Evolutionary conservation across 2,888 invertebrate species (phyloP), one percentile per base, ranked within the genome.

Genomic region (Ormyrus pomaceus): DNA sequence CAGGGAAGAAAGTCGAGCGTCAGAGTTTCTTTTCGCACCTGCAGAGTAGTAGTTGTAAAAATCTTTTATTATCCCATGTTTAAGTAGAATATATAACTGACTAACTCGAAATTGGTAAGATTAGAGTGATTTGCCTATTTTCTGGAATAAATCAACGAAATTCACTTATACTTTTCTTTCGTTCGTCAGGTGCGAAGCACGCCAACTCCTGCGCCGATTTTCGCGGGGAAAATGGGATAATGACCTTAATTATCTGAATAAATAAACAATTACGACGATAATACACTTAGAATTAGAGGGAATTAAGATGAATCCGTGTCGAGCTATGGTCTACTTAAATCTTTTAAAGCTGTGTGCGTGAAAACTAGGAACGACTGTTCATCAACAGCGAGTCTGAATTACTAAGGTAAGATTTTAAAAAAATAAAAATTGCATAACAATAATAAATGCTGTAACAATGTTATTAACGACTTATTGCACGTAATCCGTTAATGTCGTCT

Each of bases 401-500:
- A 34, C 34, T 55, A 19, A 48, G 46, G 11, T 64, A 64, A 34
- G 34, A 34, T 34, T 34, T 34, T 4, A 19, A 45, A 71, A 69
- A 46, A 19, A 10, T 59, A 61, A 59, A 45, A 10, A 70, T 76
- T 72, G 13, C 69, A 74, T 71, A 76, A 76, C 3, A 58, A 58
- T 76, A 77, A 71, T 76, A 75, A 34, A 81, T 69, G 55, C 56
- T 71, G 71, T 81, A 81, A 70, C 74, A 65, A 75, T 81, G 79
- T 81, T 81, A 76, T 76, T 78, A 81, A 68, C 61, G 58, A 70
- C 53, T 74, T 74, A 77, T 73, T 74, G 69, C 81, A 74, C 83
- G 82, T 85, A 84, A 84, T 82, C 83, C 83, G 82, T 84, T 83
- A 80, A 81, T 84, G 83, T 83, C 80, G 82, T 86, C 82, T 83